A percentile compares a stretch with the other conserved stretches of the same genome.
Conservation (phyloP, 2,113 vertebrate genomes). For the Vidua macroura region DNA sequence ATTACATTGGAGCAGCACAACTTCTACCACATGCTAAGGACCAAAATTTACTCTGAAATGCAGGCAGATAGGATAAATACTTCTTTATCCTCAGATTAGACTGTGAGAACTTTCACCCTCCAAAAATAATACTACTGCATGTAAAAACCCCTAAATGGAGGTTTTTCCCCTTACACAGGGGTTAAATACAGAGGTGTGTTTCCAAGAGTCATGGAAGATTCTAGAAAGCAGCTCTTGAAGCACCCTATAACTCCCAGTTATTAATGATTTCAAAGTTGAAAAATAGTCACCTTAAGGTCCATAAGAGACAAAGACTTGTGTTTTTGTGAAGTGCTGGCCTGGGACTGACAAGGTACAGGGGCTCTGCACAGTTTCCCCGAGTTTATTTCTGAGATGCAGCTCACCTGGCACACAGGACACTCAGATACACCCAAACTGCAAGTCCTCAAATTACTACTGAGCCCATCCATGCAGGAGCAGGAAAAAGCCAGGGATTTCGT, state of each 20-base stretch:
- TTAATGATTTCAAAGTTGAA: background rate
- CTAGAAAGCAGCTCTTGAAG: background rate
- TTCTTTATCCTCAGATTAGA: background rate
- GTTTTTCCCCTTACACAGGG: background rate
- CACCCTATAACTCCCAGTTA: background rate
- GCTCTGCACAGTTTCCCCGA: background rate
- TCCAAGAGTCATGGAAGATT: background rate
- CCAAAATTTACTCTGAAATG: background rate
- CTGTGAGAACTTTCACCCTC: background rate
- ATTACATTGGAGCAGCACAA: background rate
- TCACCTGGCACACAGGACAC: background rate
- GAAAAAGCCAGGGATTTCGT: background rate
- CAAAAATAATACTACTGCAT: background rate
- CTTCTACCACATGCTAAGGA: background rate
- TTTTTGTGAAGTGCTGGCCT: background rate
- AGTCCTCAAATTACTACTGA: rapidly evolving
- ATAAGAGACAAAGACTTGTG: background rate
- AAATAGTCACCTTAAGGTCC: background rate
- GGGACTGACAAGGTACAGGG: background rate
- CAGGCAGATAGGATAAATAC: background rate
- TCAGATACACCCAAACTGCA: background rate
- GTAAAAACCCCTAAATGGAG: background rate
- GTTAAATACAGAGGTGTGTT: background rate
- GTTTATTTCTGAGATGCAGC: background rate
- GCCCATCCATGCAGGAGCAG: background rate